phyloP scores from a whole-genome alignment of 2,797 vertebrate species.

The Acrocephalus scirpaceus region DNA sequence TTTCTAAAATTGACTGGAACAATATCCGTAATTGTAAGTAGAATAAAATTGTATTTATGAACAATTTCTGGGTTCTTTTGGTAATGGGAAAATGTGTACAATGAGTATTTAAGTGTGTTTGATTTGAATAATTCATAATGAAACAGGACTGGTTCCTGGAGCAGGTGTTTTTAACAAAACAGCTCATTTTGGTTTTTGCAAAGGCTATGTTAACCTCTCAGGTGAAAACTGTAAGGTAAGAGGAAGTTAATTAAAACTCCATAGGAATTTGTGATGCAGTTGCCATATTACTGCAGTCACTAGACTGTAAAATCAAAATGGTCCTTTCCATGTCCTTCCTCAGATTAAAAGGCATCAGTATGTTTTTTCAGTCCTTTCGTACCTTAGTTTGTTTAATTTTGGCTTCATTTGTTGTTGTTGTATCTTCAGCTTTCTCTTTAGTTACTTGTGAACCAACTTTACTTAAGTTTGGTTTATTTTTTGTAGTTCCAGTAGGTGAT shows the following conservation, averaged over 20 bases:
- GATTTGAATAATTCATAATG: not conserved
- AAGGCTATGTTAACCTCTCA: not conserved
- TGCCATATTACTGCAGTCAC: not conserved
- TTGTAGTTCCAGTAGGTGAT: not conserved
- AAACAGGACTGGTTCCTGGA: not conserved
- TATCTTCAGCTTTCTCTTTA: not conserved
- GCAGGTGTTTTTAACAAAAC: not conserved
- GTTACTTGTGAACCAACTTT: not conserved
- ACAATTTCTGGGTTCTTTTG: not conserved
- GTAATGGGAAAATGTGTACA: not conserved
- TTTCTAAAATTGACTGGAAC: conserved; percentile 88
- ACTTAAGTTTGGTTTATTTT: not conserved
- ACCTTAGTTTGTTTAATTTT: not conserved
- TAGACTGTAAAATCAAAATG: conserved; percentile 10
- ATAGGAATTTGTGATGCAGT: not conserved
- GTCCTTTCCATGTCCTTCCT: not conserved
- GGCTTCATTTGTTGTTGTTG: not conserved
- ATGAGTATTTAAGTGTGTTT: not conserved
- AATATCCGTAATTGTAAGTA: conserved; percentile 88
- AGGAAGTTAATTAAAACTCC: not conserved
- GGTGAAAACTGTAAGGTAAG: not conserved
- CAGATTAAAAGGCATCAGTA: not conserved
- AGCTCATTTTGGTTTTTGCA: not conserved
- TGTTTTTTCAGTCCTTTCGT: not conserved
- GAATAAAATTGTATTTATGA: not conserved